phyloP scores from a whole-genome alignment of 2,888 invertebrate genomes.

The Polydrusus tereticollis region DNA sequence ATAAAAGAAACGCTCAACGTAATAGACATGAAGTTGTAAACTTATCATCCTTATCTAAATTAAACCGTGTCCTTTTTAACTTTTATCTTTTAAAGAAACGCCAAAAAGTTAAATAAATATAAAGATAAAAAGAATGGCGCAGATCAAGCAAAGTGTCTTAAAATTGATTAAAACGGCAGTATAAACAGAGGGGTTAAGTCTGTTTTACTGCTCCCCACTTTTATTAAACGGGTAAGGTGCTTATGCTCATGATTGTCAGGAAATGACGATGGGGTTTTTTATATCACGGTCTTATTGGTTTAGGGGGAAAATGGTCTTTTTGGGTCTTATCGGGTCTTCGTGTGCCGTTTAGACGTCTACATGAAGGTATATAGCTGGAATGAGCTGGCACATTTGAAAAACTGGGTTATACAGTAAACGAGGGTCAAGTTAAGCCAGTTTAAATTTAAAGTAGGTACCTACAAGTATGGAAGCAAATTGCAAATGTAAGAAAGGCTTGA shows the following conservation, averaged over 20 bases:
- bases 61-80: conserved; percentile 9
- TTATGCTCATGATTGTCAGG: conserved; percentile 42
- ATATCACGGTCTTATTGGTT: conserved; percentile 38
- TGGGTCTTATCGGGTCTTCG: conserved; percentile 21
- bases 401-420: not conserved
- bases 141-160: conserved; percentile 65
- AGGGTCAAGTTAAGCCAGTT: not conserved
- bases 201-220: conserved; percentile 56
- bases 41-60: conserved; percentile 1
- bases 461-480: too few relatives aligned
- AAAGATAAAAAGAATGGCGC: conserved; percentile 63
- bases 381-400: conserved; percentile 63
- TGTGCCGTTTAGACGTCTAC: conserved; percentile 36
- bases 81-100: conserved; percentile 20
- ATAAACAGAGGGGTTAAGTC: conserved; percentile 63
- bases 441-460: too few relatives aligned
- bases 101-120: conserved; percentile 64
- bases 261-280: conserved; percentile 42
- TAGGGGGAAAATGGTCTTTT: conserved; percentile 34
- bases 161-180: conserved; percentile 67
- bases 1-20: not conserved
- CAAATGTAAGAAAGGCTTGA: too few relatives aligned
- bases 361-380: conserved; percentile 66
- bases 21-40: not conserved
- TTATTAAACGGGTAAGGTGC: conserved; percentile 56